Evolutionary conservation across 1,140 invertebrate genomes (phyloP).

Genomic region (Holcopasites calliopsidis): DNA sequence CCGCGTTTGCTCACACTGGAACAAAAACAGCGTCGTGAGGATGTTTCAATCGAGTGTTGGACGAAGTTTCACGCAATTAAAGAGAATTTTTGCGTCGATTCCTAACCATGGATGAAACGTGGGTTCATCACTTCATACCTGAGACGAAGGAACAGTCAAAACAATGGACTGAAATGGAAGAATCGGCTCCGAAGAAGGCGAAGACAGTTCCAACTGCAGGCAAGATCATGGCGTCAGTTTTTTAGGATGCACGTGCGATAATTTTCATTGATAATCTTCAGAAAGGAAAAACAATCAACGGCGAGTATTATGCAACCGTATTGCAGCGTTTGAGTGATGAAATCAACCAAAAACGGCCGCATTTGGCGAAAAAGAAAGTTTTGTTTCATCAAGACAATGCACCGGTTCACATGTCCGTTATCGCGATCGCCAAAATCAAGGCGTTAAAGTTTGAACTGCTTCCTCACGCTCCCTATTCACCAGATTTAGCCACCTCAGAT

Average conservation of each 20-base stretch:
- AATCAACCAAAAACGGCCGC: slow-evolving; percentile 58
- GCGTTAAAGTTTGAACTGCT: slow-evolving; percentile 76
- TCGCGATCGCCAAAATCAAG: no score
- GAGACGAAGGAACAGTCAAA: no score
- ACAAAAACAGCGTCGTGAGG: no score
- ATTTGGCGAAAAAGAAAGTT: slow-evolving; percentile 65
- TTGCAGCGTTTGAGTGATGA: slow-evolving; percentile 33
- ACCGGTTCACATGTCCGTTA: no score
- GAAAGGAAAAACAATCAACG: slow-evolving; percentile 77
- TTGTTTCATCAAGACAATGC: slow-evolving; percentile 56
- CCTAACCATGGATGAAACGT: no score
- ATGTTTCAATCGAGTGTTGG: no score
- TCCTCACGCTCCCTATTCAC: slow-evolving; percentile 75
- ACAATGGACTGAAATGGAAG: not conserved
- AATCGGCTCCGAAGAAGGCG: slow-evolving; percentile 53
- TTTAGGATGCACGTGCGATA: slow-evolving; percentile 69
- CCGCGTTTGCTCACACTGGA: no score
- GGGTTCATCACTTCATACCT: no score
- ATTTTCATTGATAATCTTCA: slow-evolving; percentile 78
- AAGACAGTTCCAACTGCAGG: slow-evolving; percentile 62
- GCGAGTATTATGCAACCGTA: slow-evolving; percentile 70
- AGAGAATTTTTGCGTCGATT: no score
- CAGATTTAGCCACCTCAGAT: no score
- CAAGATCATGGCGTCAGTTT: slow-evolving; percentile 72
- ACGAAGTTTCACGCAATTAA: no score